Evolutionary conservation across 2,113 vertebrate genomes (phyloP), one percentile per base, ranked within the genome.

Genomic region (Cebidichthys violaceus): DNA sequence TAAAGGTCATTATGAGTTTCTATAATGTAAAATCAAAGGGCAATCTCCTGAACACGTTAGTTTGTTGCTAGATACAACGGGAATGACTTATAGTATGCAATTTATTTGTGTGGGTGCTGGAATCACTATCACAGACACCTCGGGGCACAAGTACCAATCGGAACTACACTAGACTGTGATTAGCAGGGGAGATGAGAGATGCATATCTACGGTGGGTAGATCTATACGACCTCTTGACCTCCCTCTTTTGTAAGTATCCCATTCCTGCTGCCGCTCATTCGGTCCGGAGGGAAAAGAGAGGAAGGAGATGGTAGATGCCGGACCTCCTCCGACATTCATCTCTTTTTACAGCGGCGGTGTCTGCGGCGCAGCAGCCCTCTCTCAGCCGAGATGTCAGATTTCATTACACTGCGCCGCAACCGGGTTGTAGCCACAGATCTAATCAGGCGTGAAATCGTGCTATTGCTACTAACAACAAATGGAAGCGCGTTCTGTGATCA

Each of bases 381-480:
- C 9, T 81, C 67, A 85, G 74, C 64, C 78, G 29, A 6, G 27
- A 24, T 82, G 79, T 91, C 86, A 87, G 81, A 88, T 92, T 86
- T 90, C 85, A 90, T 90, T 90, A 91, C 60, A 62, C 70, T 47
- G 62, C 29, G 76, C 77, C 75, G 47, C 59, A 43, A 69, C 79
- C 72, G 52, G 81, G 65, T 70, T 55, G 41, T 7, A 66, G 55
- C 70, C 47, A 55, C 62, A 65, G 69, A 85, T 90, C 77, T 88
- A 87, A 92, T 92, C 86, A 90, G 60, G 84, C 77, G 18, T 83
- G 68, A 88, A 85, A 90, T 85, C 75, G 14, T 73, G 70, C 85
- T 10, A 41, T 70, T 75, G 79, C 61, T 37, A 47, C 59, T 73
- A 66, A 78, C 79, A 84, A 84, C 70, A 83, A 79, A 81, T 83